Evolutionary conservation across 1,140 invertebrate genomes (phyloP), one percentile per base, ranked within the genome.

Genomic region (Drosophila rhopaloa): DNA sequence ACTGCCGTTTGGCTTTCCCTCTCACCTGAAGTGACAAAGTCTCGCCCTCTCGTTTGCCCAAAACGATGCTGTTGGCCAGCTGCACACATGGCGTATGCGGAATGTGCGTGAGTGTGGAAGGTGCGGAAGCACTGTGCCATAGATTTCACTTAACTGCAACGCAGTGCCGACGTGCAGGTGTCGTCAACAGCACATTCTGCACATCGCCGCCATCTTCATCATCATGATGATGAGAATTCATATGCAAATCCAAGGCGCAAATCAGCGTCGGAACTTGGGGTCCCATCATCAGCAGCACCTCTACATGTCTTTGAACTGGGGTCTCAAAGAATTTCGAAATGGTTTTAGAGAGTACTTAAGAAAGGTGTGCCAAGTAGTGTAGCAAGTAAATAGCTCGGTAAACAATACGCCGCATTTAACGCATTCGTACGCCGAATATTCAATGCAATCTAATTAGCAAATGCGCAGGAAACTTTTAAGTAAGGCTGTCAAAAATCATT

Each of bases 151-250:
- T 90, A 85, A 76, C 74, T 75, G 80, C 76, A 53, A 50, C 57
- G 67, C 66, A 72, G 51, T 59, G 73, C 47, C 59, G 58, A 74
- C 68, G 65, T 79, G 65, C 62, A 41, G 76, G 60, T 80, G 80
- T 79, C 71, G 61, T 62, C 80, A 50, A 54, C 79, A 79, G 60
- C 63, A 65, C 63, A 65, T 41, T 41, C 50, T 32, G 41, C 46
- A 47, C 41, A 29, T 32, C 46, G 47, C 32, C 47, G 35, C 50
- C 54, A 58, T 72, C 75, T 32, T 32, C 29, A 79, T 63, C 59
- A 67, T 73, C 72, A 55, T 82, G 78, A 90, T 85, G 70, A 90
- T 86, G 71, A 76, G 75, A 62, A 85, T 86, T 90, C 85, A 82
- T 76, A 90, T 90, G 86, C 71, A 82, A 86, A 84, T 86, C 51